Conservation (phyloP, 2,797 vertebrate genomes). For the Gadopsis bispinosus region DNA sequence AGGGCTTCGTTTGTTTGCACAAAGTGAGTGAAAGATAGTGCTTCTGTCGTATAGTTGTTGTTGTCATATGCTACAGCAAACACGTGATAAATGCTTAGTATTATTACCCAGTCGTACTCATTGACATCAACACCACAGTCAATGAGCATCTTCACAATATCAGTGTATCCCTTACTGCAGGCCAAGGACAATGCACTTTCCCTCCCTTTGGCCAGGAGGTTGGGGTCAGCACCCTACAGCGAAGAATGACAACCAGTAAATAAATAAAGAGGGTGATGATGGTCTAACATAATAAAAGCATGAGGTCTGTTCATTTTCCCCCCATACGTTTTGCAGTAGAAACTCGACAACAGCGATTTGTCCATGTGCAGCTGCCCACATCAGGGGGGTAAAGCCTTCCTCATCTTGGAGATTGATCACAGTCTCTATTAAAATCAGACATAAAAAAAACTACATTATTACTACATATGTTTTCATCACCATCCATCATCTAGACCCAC, state of each 20-base stretch:
- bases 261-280: not conserved
- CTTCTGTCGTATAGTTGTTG: too few relatives aligned
- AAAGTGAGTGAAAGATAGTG: not conserved
- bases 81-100: not conserved
- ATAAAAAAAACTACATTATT: not conserved
- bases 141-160: conserved; percentile 98
- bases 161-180: conserved; percentile 98
- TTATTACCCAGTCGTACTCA: conserved; percentile 96
- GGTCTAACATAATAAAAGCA: not conserved
- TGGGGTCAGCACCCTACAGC: conserved; percentile 92
- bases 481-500: not conserved
- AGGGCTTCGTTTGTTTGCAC: not conserved
- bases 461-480: not conserved
- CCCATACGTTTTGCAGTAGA: conserved; percentile 94
- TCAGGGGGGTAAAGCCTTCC: conserved; percentile 97
- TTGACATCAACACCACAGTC: conserved; percentile 98
- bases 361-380: conserved; percentile 99
- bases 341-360: conserved; percentile 99
- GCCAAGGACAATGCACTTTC: conserved; percentile 96
- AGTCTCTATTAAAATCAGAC: conserved; percentile 86
- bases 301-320: conserved; percentile 13
- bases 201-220: conserved; percentile 95
- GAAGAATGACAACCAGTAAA: not conserved
- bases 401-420: conserved; percentile 97
- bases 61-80: not conserved